Conservation (phyloP, 1,140 invertebrate genomes). For the Brachionus manjavacas region DNA sequence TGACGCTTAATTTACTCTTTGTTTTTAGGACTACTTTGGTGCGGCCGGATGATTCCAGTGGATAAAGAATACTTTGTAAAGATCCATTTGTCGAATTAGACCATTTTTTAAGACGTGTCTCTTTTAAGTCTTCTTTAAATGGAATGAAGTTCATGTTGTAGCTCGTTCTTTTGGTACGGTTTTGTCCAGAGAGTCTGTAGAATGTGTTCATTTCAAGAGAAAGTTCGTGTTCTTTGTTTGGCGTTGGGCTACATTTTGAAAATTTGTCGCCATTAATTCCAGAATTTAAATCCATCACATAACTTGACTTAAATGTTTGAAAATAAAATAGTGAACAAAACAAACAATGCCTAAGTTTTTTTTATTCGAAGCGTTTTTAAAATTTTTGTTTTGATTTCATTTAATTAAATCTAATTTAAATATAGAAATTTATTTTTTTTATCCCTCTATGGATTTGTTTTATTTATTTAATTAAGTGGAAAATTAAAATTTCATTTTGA, state of each 20-base stretch:
- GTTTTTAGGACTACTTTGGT: background rate
- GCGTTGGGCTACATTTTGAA: background rate
- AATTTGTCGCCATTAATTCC: background rate
- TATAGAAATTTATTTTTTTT: background rate
- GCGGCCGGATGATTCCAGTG: background rate
- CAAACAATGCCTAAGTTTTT: background rate
- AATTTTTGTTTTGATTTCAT: background rate
- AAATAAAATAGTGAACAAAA: background rate
- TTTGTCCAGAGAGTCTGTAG: background rate
- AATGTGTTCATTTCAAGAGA: background rate
- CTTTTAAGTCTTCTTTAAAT: background rate
- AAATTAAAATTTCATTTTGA: too few species aligned
- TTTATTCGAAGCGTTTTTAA: background rate
- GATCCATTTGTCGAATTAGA: background rate
- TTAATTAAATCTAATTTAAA: conserved; percentile 16
- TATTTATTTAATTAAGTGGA: too few species aligned
- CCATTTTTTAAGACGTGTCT: background rate
- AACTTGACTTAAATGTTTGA: background rate
- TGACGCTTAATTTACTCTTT: background rate
- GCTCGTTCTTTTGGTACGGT: background rate
- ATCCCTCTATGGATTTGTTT: background rate
- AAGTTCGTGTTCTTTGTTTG: background rate
- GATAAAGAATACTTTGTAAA: background rate
- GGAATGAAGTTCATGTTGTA: background rate
- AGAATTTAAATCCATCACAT: background rate